Conservation (phyloP, 2,888 invertebrate species). For the Peribatodes rhomboidaria region DNA sequence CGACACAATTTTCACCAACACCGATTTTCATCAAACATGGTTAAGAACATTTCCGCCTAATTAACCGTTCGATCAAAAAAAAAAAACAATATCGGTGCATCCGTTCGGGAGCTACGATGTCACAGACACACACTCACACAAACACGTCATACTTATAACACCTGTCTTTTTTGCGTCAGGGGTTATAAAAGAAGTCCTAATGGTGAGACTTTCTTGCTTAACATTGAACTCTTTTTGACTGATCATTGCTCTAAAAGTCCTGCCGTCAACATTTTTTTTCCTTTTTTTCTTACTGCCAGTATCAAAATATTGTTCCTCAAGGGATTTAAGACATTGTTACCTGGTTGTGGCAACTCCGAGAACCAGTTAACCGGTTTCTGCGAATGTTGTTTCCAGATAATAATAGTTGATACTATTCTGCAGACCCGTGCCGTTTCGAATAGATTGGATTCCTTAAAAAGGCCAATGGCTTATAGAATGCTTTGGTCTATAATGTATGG, state of each 20-base stretch:
- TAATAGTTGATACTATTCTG: constrained; percentile 45
- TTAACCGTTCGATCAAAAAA: too few relatives aligned
- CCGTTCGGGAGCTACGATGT: too few relatives aligned
- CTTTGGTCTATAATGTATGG: constrained; percentile 12
- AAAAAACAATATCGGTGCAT: too few relatives aligned
- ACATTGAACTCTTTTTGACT: neutral
- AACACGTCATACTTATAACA: too few relatives aligned
- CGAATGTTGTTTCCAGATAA: constrained; percentile 57
- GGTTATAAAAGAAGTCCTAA: too few relatives aligned
- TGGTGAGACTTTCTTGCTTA: too few relatives aligned
- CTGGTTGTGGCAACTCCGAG: constrained; percentile 41
- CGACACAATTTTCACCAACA: too few relatives aligned
- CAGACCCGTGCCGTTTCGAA: constrained; percentile 46
- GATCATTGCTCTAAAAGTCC: neutral
- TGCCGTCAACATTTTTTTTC: neutral
- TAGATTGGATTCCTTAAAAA: constrained; percentile 49
- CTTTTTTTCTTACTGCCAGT: constrained; percentile 9
- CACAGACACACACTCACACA: too few relatives aligned
- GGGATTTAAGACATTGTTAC: constrained; percentile 22
- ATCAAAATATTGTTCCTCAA: neutral
- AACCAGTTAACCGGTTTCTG: constrained; percentile 65
- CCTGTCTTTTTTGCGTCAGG: too few relatives aligned
- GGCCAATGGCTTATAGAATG: constrained; percentile 43
- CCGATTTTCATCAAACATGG: too few relatives aligned
- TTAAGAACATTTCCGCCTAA: too few relatives aligned